phyloP scores from a whole-genome alignment of 1,140 invertebrate genomes.

The Cydia splendana region DNA sequence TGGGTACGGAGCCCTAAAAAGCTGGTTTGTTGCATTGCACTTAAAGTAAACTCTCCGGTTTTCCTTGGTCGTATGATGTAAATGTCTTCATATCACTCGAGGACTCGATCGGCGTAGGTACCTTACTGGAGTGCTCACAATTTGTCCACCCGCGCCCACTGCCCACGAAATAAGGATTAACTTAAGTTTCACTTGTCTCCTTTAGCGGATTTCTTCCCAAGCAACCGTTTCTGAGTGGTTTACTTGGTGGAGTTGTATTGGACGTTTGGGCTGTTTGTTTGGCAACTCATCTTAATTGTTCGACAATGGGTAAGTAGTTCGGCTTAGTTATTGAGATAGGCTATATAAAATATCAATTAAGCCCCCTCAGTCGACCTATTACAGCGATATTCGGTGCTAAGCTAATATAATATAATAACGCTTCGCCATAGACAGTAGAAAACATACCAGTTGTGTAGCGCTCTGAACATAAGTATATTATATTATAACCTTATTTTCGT shows the following conservation, averaged over 20 bases:
- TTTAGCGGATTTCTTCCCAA: conserved; percentile 24
- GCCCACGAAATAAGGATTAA: conserved; percentile 67
- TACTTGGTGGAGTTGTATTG: neutral
- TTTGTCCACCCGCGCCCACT: conserved; percentile 41
- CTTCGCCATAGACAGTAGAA: no score
- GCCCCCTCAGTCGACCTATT: no score
- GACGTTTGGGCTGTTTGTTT: conserved; percentile 35
- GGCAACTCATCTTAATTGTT: neutral
- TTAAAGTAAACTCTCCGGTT: neutral
- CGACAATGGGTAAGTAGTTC: conserved; percentile 38
- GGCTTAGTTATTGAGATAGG: conserved; percentile 47
- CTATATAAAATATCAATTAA: conserved; percentile 18
- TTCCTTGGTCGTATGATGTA: conserved; percentile 44
- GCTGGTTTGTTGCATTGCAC: no score
- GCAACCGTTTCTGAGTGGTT: conserved; percentile 1
- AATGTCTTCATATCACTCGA: conserved; percentile 44
- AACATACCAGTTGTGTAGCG: no score
- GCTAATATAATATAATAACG: no score
- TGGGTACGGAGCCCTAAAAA: no score
- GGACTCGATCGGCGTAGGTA: conserved; percentile 43
- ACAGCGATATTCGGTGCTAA: no score
- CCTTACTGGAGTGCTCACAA: conserved; percentile 57
- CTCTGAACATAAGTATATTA: no score
- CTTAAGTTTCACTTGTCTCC: conserved; percentile 49
- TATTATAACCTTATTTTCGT: no score